These are phyloP conservation scores for Megathymus violae DNA, from an alignment of 1,140 invertebrate species.

Conservation along the genomic window DNA sequence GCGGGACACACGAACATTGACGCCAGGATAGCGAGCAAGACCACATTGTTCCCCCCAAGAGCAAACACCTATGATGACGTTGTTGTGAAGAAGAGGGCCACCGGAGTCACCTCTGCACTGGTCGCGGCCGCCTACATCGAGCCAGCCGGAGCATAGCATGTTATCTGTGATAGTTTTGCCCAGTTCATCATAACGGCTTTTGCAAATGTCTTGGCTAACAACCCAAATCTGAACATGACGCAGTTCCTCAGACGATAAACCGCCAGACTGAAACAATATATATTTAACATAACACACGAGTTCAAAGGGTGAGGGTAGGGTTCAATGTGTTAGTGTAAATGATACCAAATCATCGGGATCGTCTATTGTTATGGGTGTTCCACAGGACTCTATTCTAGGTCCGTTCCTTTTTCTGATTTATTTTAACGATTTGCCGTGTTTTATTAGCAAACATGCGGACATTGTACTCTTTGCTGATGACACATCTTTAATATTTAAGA, in stretches of 20 bases:
- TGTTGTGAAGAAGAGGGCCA: conserved; percentile 85
- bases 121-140: conserved; percentile 58
- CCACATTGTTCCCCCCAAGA: conserved; percentile 85
- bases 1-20: conserved; percentile 80
- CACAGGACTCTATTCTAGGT: no score
- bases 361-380: no score
- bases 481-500: no score
- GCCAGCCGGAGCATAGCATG: conserved; percentile 64
- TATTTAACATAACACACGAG: no score
- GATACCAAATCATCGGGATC: no score
- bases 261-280: conserved; percentile 53
- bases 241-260: conserved; percentile 51
- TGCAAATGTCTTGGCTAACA: conserved; percentile 53
- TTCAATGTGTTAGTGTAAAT: no score
- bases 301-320: no score
- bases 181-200: conserved; percentile 40
- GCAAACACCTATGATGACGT: conserved; percentile 83
- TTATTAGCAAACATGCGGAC: no score
- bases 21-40: conserved; percentile 73
- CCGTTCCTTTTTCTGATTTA: no score
- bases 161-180: conserved; percentile 48
- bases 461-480: no score
- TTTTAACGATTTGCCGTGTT: no score
- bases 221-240: conserved; percentile 57
- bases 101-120: conserved; percentile 84